Evolutionary conservation across 2,888 invertebrate genomes (phyloP).

Genomic region (Dione vanillae): DNA sequence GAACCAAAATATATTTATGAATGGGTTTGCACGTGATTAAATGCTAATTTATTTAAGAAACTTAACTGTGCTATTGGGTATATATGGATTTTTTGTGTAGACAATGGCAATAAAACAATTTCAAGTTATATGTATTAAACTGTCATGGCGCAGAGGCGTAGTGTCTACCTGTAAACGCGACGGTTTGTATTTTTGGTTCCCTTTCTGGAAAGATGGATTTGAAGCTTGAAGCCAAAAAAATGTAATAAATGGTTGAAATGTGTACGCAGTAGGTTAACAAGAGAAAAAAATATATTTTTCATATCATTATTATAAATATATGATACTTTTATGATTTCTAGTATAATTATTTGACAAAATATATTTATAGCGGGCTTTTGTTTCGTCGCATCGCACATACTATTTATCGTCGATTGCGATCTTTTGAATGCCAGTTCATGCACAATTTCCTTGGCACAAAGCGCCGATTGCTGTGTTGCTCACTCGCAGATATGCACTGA

Average conservation of each 20-base stretch:
- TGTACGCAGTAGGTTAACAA: too few species aligned
- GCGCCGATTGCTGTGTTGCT: constrained; percentile 41
- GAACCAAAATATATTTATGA: constrained; percentile 26
- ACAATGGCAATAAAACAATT: neutral
- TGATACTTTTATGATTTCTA: constrained; percentile 1
- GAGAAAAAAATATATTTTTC: too few species aligned
- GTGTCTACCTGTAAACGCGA: too few species aligned
- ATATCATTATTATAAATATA: neutral
- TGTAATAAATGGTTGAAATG: too few species aligned
- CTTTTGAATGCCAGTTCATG: constrained; percentile 41
- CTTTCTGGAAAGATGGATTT: too few species aligned
- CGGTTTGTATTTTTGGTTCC: too few species aligned
- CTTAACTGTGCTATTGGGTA: neutral
- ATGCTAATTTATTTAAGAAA: constrained; percentile 14
- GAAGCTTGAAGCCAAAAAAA: too few species aligned
- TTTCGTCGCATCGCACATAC: constrained; percentile 36
- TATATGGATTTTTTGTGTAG: neutral
- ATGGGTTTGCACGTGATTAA: constrained; percentile 29
- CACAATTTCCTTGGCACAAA: constrained; percentile 46
- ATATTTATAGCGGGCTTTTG: constrained; percentile 28
- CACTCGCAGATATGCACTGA: constrained; percentile 39
- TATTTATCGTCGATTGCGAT: constrained; percentile 40
- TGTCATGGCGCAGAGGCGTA: neutral
- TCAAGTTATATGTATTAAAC: neutral
- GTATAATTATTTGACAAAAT: constrained; percentile 6